Evolutionary conservation across 1,140 invertebrate species (phyloP), one percentile per base, ranked within the genome.

Genomic region (Harpegnathos saltator): DNA sequence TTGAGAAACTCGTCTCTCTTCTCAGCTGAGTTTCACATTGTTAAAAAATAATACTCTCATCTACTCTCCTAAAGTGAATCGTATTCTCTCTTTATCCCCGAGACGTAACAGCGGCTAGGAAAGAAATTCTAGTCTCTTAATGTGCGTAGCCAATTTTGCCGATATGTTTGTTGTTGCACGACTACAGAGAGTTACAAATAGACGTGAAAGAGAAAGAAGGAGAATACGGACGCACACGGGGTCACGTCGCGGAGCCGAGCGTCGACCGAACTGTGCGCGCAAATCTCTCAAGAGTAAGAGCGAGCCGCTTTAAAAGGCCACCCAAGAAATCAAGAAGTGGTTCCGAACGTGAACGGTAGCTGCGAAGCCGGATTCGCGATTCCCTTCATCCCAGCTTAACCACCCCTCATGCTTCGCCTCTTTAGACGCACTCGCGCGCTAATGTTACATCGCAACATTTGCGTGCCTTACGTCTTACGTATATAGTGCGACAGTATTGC

Each of bases 321-420:
- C 89, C 91, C 89, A 91, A 89, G 91, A 80, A 89, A 87, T 89
- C n/a, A n/a, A 91, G 89, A 85, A 92, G 89, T 85, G 82, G 84
- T 90, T n/a, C 85, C 74, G 86, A 91, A 92, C 91, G n/a, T n/a
- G 89, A 91, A 92, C 91, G 89, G 91, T 91, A 91, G 89, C 88
- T 84, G 90, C 91, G 90, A 90, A 88, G 86, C 86, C 58, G 69
- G 73, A 87, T 54, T 61, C 84, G 66, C 85, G 89, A 92, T 92
- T 90, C 89, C 87, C 90, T 90, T 92, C 91, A 92, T 92, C 89
- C 92, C 91, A 90, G 90, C 91, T 92, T 92, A 92, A 89, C 82
- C 85, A 87, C 83, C 86, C 91, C 91, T 91, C 91, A 88, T 89
- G 91, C 91, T 91, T 90, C 88, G 89, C 91, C 89, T 91, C 86